phyloP scores from a whole-genome alignment of 2,113 vertebrate species.

The Phaethornis superciliosus region DNA sequence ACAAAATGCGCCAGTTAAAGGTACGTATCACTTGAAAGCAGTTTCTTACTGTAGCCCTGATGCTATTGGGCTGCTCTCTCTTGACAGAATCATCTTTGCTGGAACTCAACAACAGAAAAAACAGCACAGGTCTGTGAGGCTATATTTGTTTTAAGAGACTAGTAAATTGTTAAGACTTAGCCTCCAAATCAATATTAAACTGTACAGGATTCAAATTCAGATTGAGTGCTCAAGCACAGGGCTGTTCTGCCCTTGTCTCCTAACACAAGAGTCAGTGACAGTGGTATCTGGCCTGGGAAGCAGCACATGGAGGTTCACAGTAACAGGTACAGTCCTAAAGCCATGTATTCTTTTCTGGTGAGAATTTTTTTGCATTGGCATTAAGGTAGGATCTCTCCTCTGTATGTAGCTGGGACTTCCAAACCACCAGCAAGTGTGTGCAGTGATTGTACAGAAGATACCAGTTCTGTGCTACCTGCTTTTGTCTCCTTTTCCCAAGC shows the following conservation, averaged over 20 bases:
- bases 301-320: neutral
- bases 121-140: neutral
- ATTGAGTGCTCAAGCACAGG: neutral
- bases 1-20: conserved; percentile 95
- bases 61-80: neutral
- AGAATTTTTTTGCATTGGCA: neutral
- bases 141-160: neutral
- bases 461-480: no score
- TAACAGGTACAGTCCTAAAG: neutral
- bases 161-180: neutral
- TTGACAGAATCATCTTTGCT: neutral
- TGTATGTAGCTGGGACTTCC: no score
- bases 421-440: no score
- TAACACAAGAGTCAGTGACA: neutral
- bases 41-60: neutral
- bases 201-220: neutral
- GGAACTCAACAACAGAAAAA: neutral
- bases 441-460: no score
- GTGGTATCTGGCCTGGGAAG: neutral
- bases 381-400: no score
- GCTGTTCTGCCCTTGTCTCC: neutral
- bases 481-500: no score
- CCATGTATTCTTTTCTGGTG: neutral
- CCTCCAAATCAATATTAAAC: neutral
- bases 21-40: conserved; percentile 72